Evolutionary conservation across 2,113 vertebrate species (phyloP).

Genomic region (Megaceryle torquata): DNA sequence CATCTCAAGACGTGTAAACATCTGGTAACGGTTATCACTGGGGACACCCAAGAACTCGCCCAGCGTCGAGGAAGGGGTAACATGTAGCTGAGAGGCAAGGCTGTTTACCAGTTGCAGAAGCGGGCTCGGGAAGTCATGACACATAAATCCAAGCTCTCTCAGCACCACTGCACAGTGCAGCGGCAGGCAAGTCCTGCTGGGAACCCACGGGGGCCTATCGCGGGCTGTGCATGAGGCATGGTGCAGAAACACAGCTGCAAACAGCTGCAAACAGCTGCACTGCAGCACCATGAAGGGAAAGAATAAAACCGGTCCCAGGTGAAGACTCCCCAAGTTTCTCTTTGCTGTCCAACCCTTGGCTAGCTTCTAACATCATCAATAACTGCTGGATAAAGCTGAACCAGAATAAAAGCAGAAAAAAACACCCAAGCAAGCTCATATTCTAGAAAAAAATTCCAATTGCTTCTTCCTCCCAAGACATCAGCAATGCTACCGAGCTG

Average conservation of each 20-base stretch:
- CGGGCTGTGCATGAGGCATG: fast-evolving
- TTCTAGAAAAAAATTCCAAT: not conserved
- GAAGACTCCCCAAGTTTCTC: not conserved
- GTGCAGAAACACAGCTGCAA: not conserved
- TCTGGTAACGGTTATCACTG: not conserved
- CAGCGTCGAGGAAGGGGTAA: not conserved
- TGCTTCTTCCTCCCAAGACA: not conserved
- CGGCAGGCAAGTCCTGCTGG: not conserved
- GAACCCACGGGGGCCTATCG: fast-evolving
- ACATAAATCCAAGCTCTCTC: not conserved
- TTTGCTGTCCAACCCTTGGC: not conserved
- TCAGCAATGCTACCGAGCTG: not conserved
- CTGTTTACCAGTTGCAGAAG: not conserved
- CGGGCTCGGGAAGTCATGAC: not conserved
- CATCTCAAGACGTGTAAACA: constrained; percentile 19
- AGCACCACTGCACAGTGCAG: fast-evolving
- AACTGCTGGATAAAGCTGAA: not conserved
- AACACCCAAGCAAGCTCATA: not conserved
- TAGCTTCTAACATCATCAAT: not conserved
- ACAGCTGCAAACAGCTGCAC: not conserved
- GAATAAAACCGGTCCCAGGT: not conserved
- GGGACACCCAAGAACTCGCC: not conserved
- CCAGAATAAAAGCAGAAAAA: not conserved
- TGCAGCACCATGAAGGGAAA: not conserved
- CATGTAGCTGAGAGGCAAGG: not conserved